Evolutionary conservation across 35 echinoderm and acorn worm species (phyloP), one percentile per base, ranked within the genome.

Genomic region (Ophioderma brevispina): DNA sequence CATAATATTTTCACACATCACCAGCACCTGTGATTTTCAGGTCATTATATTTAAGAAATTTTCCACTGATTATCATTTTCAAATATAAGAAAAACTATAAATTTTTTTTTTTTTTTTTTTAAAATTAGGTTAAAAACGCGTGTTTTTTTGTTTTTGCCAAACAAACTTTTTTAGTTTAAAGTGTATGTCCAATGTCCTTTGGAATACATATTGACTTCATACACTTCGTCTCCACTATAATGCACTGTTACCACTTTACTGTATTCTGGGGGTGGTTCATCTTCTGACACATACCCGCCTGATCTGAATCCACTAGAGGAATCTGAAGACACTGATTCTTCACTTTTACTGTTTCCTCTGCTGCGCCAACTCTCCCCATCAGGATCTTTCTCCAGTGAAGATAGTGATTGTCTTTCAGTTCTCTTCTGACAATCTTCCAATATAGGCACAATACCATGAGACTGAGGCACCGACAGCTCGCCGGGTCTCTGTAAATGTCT

Each of bases 281-380:
- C 92, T 43, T 95, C 93, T 15, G 91, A 97, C 55, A 89, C 87
- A 41, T 94, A 94, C 1, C 92, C 93, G 5, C 92, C 96, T 28
- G 96, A 98, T n/a, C 92, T 86, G 86, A 98, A 98, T 30, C 96
- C 96, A 39, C 96, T 98, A 0, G 96, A 98, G 28, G 92, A 94
- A 76, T 98, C 96, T 31, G 96, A 98, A 0, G 96, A 95, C 55
- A 98, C 96, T 2, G 96, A 98, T 39, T 98, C 96, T 39, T 98
- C 96, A 40, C 96, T 98, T 86, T 98, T 94, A 84, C 92, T 89
- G 85, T 85, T 97, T 37, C 90, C 92, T 25, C 87, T 85, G 63
- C 76, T 84, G 38, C 80, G 52, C 40, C n/a, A 56, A 36, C 70
- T 43, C 41, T 70, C 59, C n/a, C 59, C n/a, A 25, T 70, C 59